These are phyloP conservation scores for Chiroxiphia lanceolata DNA, from an alignment of 2,797 vertebrate genomes.

Conservation along the genomic window DNA sequence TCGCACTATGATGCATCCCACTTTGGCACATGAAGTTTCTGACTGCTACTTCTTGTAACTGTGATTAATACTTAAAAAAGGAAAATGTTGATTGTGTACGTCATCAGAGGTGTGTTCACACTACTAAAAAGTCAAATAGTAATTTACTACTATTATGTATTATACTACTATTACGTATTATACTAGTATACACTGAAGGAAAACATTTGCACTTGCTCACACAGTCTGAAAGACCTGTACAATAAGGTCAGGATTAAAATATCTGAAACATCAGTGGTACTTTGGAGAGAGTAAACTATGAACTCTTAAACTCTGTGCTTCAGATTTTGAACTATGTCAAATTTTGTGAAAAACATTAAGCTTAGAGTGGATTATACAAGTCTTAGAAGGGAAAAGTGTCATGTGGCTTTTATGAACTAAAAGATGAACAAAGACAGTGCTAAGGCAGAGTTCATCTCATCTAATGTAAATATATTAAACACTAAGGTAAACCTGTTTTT, in stretches of 20 bases:
- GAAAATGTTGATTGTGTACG: neutral
- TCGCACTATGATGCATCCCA: neutral
- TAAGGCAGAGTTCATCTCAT: neutral
- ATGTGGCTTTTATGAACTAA: neutral
- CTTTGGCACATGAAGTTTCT: neutral
- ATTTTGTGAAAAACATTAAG: neutral
- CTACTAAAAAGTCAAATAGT: neutral
- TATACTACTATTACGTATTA: neutral
- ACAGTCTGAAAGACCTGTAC: neutral
- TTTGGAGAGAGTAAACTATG: neutral
- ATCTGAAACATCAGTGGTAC: neutral
- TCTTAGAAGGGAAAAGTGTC: neutral
- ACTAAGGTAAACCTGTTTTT: neutral
- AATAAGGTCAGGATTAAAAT: neutral
- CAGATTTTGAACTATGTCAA: neutral
- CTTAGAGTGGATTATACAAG: neutral
- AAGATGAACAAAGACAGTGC: neutral
- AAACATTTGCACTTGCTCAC: neutral
- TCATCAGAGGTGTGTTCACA: neutral
- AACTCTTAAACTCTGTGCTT: neutral
- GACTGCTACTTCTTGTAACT: slow-evolving; percentile 11
- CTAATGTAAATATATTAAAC: neutral
- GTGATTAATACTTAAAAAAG: slow-evolving; percentile 36
- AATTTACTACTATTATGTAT: neutral
- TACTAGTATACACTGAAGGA: neutral